Base-by-base conservation (phyloP, 1,140 invertebrate species). In the Aphaenogaster rudis region DNA sequence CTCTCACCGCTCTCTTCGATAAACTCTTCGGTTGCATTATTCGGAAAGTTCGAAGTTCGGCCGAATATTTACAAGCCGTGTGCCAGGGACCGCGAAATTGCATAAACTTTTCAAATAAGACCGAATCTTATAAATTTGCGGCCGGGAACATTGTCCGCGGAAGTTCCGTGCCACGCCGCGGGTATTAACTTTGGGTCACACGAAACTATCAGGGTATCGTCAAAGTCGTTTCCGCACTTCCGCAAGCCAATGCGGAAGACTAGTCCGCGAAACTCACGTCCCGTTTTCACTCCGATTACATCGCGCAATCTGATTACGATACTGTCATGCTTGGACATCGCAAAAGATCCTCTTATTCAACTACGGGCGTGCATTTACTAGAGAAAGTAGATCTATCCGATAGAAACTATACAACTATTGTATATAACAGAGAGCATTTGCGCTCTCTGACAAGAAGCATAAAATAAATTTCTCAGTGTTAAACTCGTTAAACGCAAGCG, bases 21-120 rank as follows among this genome's bases (percentile, higher is more conserved):
- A 71, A 63, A 72, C 67, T 67, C 64, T 57, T 36, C 48, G 17
- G 66, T 66, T 36, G 80, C 52, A 90, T 87, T 90, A 88, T 88
- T 86, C 39, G 64, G 11, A 48, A 89, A 93, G 89, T 91, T 92
- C 64, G 6, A 76, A 87, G 67, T 87, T 92, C 86, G 36, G 7
- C 61, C 54, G 89, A 88, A 93, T 93, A 91, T 91, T 92, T 93
- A 92, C 91, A 85, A 61, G 39, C 76, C 76, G 52, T 64, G 86
- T 71, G 88, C 39, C 86, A 59, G 64, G 80, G 71, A 86, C 67
- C 78, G 45, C 84, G 88, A 88, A 88, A 93, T 93, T 92, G 92
- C 89, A 92, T 91, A 90, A 94, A 94, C 93, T 94, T 93, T 93
- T 92, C 92, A 92, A 93, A 93, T 93, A 93, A 93, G 91, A 88